Conservation (phyloP, 2,797 vertebrate genomes). For the Smutsia temminckii region DNA sequence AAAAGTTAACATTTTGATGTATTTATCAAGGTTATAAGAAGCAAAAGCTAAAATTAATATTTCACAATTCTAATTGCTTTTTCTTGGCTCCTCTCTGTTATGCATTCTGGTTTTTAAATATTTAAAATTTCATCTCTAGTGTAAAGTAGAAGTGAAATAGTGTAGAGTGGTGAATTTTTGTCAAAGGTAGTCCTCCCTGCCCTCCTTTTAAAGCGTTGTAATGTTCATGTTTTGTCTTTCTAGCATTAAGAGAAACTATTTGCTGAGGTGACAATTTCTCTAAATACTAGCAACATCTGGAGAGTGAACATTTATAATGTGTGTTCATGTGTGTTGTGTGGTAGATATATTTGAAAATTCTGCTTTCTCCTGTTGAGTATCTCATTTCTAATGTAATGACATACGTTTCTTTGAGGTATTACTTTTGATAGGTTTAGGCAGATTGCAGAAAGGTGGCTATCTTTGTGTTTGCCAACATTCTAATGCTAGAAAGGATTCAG, state of each 20-base stretch:
- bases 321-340: background rate
- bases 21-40: slow-evolving; percentile 73
- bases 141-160: slow-evolving; percentile 63
- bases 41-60: slow-evolving; percentile 79
- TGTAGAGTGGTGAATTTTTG: slow-evolving; percentile 42
- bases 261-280: slow-evolving; percentile 63
- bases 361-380: background rate
- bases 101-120: slow-evolving; percentile 75
- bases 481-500: slow-evolving; percentile 7
- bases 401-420: background rate
- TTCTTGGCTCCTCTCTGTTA: slow-evolving; percentile 45
- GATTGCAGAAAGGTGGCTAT: slow-evolving; percentile 11
- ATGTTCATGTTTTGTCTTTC: slow-evolving; percentile 39
- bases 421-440: background rate
- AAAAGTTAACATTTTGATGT: slow-evolving; percentile 59
- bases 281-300: slow-evolving; percentile 33
- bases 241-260: slow-evolving; percentile 71
- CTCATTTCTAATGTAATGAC: background rate
- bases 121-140: slow-evolving; percentile 74
- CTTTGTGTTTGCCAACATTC: slow-evolving; percentile 22
- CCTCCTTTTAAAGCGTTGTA: slow-evolving; percentile 14
- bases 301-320: slow-evolving; percentile 39
- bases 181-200: background rate
- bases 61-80: slow-evolving; percentile 82
- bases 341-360: background rate